phyloP scores from a whole-genome alignment of 2,888 invertebrate species.

The Dinocampus coccinellae region DNA sequence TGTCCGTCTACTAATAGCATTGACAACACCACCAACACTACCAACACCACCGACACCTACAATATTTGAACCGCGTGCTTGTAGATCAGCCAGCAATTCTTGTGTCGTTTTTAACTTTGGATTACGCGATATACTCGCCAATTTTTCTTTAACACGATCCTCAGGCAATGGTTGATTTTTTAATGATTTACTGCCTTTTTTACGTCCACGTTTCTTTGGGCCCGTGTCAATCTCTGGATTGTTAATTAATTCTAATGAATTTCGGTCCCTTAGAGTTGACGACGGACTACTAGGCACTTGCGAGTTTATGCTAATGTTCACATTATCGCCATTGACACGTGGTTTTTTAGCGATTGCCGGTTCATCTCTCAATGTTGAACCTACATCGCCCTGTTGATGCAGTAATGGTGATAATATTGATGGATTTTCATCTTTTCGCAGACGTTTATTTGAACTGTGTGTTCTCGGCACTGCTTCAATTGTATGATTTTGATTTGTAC shows the following conservation, averaged over 20 bases:
- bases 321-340: conserved; percentile 71
- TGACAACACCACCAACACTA: conserved; percentile 50
- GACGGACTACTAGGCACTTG: conserved; percentile 69
- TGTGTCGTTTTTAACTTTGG: conserved; percentile 83
- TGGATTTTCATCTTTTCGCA: conserved; percentile 69
- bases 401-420: conserved; percentile 47
- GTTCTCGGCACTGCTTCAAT: conserved; percentile 71
- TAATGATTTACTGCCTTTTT: conserved; percentile 73
- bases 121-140: conserved; percentile 74
- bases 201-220: conserved; percentile 74
- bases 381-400: conserved; percentile 19
- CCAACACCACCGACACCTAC: conserved; percentile 51
- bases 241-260: conserved; percentile 20
- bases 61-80: conserved; percentile 72
- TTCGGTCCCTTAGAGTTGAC: conserved; percentile 48
- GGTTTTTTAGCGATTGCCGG: conserved; percentile 64
- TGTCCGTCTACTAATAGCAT: conserved; percentile 49
- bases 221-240: conserved; percentile 52
- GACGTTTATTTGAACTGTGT: conserved; percentile 72
- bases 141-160: conserved; percentile 72
- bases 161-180: conserved; percentile 71
- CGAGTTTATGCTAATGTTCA: conserved; percentile 68
- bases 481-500: conserved; percentile 61
- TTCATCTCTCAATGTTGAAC: conserved; percentile 53
- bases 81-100: conserved; percentile 84